These are phyloP conservation scores for Drosophila limbata DNA, from an alignment of 2,888 invertebrate species.

Conservation along the genomic window DNA sequence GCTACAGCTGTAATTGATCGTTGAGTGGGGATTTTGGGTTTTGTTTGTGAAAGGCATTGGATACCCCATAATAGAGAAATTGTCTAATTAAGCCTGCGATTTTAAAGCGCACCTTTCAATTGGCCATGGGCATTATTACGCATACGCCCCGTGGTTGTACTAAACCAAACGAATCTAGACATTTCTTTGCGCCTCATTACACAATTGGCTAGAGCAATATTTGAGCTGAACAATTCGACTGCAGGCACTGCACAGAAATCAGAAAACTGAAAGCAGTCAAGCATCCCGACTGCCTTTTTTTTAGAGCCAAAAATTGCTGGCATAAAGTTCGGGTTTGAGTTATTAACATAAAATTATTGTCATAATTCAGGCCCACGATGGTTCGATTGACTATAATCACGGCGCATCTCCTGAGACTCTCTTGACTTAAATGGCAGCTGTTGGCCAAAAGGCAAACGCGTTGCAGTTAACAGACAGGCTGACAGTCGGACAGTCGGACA, in stretches of 20 bases:
- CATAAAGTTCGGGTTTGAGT: conserved; percentile 54
- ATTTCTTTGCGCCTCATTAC: conserved; percentile 48
- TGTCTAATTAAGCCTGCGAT: conserved; percentile 69
- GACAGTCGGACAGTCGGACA: conserved; percentile 12
- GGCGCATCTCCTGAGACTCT: conserved; percentile 42
- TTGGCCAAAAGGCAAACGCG: conserved; percentile 8
- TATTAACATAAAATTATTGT: conserved; percentile 60
- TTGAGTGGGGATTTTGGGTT: conserved; percentile 14
- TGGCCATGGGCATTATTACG: conserved; percentile 63
- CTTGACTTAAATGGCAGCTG: conserved; percentile 17
- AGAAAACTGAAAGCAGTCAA: conserved; percentile 22
- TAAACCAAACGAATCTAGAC: conserved; percentile 26
- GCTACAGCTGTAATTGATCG: conserved; percentile 71
- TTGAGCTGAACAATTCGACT: conserved; percentile 1
- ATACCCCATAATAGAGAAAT: conserved; percentile 72
- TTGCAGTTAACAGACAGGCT: conserved; percentile 12
- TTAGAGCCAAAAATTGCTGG: conserved; percentile 32
- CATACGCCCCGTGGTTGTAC: conserved; percentile 61
- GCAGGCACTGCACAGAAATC: conserved; percentile 10
- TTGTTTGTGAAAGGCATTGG: conserved; percentile 70
- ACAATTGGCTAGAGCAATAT: conserved; percentile 42
- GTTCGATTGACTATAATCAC: conserved; percentile 29
- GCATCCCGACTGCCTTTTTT: conserved; percentile 6
- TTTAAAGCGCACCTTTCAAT: conserved; percentile 49
- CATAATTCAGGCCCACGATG: conserved; percentile 62